These are phyloP conservation scores for Gopherus flavomarginatus DNA, from an alignment of 2,113 vertebrate genomes.

Conservation along the genomic window DNA sequence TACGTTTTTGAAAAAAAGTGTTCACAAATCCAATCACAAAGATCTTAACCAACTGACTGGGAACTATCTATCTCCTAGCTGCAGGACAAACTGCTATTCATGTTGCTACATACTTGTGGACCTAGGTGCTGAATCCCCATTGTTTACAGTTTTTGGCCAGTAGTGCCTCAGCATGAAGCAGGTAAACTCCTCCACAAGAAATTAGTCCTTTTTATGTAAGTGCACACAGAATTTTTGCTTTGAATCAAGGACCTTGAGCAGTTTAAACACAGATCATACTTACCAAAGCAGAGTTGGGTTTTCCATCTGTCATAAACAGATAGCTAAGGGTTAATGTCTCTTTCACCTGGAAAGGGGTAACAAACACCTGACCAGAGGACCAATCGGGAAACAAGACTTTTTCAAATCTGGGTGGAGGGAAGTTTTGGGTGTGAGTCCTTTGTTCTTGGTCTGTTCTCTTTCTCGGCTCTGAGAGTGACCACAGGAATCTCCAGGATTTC, in stretches of 20 bases:
- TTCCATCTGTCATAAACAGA: background rate
- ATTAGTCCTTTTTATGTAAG: background rate
- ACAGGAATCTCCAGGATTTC: too few relatives aligned
- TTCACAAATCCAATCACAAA: background rate
- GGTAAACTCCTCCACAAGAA: background rate
- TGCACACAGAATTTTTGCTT: background rate
- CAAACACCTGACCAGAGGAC: too few relatives aligned
- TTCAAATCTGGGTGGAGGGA: too few relatives aligned
- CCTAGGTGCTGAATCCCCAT: background rate
- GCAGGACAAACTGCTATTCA: background rate
- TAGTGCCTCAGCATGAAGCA: background rate
- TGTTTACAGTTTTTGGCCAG: background rate
- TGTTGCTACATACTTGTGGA: background rate
- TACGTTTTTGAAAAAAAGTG: background rate
- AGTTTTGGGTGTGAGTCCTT: too few relatives aligned
- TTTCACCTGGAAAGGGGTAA: too few relatives aligned
- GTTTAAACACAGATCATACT: background rate
- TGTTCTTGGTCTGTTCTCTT: too few relatives aligned
- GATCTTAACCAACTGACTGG: accelerated
- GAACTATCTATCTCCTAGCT: background rate
- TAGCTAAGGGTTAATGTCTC: too few relatives aligned
- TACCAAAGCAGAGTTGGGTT: background rate
- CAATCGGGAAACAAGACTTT: too few relatives aligned
- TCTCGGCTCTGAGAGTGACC: too few relatives aligned
- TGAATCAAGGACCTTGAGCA: background rate